These are phyloP conservation scores for Eurois occulta DNA, from an alignment of 2,888 invertebrate species.

Conservation along the genomic window DNA sequence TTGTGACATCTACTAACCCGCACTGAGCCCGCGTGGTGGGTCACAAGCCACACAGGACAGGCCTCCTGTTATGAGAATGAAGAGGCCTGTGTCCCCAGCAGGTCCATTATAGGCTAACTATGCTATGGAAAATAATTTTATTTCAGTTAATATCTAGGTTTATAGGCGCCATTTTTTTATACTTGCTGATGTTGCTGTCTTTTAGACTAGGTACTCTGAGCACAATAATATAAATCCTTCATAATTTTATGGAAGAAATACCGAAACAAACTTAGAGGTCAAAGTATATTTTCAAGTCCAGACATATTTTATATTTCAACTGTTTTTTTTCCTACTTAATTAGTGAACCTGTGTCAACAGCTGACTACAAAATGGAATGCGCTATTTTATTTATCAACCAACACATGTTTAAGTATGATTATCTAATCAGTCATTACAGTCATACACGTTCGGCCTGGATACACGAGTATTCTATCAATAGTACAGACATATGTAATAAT, in stretches of 20 bases:
- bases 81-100: no score
- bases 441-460: not conserved
- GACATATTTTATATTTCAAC: not conserved
- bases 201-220: no score
- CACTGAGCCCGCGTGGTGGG: no score
- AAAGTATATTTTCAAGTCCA: not conserved
- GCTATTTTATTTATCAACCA: not conserved
- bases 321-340: not conserved
- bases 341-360: not conserved
- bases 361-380: not conserved
- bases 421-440: slow-evolving; percentile 15
- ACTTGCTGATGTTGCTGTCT: no score
- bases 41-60: no score
- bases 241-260: not conserved
- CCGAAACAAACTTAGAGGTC: not conserved
- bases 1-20: no score
- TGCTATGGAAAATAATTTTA: not conserved
- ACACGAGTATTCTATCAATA: not conserved
- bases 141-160: not conserved
- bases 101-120: no score
- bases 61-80: no score
- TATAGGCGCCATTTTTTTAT: no score
- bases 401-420: not conserved
- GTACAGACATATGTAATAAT: slow-evolving; percentile 5
- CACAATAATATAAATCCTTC: no score